Evolutionary conservation across 2,888 invertebrate genomes (phyloP).

Genomic region (Elmis aenea): DNA sequence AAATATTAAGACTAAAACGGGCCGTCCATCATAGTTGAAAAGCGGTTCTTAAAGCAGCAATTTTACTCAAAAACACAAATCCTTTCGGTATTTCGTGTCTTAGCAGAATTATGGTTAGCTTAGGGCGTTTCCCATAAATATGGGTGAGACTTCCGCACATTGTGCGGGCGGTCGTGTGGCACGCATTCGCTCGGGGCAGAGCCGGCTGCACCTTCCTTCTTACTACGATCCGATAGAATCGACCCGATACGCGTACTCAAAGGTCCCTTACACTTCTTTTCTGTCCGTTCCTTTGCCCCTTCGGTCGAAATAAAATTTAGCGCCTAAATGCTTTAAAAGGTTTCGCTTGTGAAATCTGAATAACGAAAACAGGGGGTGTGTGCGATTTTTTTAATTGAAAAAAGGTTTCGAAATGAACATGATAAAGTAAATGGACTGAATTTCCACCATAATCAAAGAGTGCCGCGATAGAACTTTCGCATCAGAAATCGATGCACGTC

Average conservation of each 20-base stretch:
- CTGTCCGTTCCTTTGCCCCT: constrained; percentile 1
- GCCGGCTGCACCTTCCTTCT: constrained; percentile 16
- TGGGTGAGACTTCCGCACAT: constrained; percentile 27
- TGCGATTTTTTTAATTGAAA: constrained; percentile 7
- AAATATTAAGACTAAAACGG: too few species aligned
- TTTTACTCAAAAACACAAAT: too few species aligned
- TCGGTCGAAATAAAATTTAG: constrained; percentile 2
- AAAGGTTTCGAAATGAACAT: constrained; percentile 10
- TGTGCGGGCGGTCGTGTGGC: constrained; percentile 26
- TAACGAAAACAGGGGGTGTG: constrained; percentile 5
- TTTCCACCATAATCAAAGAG: constrained; percentile 12
- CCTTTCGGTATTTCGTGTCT: constrained; percentile 19
- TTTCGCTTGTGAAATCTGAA: constrained; percentile 5
- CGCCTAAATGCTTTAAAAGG: constrained; percentile 1
- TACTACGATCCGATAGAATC: constrained; percentile 7
- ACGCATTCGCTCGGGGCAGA: constrained; percentile 24
- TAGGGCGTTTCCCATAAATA: constrained; percentile 29
- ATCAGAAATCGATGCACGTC: constrained; percentile 19
- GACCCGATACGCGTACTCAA: constrained; percentile 2
- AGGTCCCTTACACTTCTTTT: constrained; percentile 7
- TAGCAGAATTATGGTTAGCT: constrained; percentile 23
- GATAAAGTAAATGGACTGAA: constrained; percentile 16
- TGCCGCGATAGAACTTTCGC: constrained; percentile 14
- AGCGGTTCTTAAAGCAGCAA: too few species aligned
- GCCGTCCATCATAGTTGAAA: too few species aligned